Evolutionary conservation across 2,113 vertebrate genomes (phyloP).

Genomic region (Brienomyrus brachyistius): DNA sequence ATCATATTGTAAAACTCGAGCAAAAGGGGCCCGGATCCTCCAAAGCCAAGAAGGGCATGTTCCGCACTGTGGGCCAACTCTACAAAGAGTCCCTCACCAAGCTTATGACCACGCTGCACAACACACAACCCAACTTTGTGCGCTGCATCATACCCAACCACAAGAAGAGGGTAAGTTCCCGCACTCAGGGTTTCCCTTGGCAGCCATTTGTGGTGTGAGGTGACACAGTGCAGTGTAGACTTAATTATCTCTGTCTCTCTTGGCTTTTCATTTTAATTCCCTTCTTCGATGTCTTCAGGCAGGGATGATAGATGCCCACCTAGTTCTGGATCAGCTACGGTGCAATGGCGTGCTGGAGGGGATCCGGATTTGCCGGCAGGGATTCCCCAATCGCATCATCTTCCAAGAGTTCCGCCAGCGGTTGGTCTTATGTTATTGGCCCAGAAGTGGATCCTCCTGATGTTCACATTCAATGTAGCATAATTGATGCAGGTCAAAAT

Average conservation of each 20-base stretch:
- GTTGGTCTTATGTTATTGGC: constrained; percentile 48
- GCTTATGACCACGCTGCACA: constrained; percentile 91
- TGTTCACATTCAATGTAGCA: neutral
- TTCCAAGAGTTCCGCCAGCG: constrained; percentile 98
- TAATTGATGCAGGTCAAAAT: neutral
- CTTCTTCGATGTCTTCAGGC: constrained; percentile 54
- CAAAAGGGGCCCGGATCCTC: constrained; percentile 84
- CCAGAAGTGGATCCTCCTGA: neutral
- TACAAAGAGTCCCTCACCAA: constrained; percentile 94
- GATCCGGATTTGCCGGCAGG: constrained; percentile 93
- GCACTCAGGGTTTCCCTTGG: neutral
- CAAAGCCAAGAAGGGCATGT: constrained; percentile 63
- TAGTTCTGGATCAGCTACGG: constrained; percentile 90
- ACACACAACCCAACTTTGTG: constrained; percentile 93
- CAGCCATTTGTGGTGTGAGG: neutral
- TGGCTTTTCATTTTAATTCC: neutral
- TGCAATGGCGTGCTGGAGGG: constrained; percentile 96
- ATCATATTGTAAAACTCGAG: constrained; percentile 90
- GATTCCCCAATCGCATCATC: constrained; percentile 93
- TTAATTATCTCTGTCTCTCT: neutral
- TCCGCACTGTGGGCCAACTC: neutral
- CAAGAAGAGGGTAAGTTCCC: constrained; percentile 75
- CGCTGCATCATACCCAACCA: constrained; percentile 98
- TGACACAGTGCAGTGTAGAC: neutral
- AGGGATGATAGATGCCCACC: constrained; percentile 83